phyloP scores from a whole-genome alignment of 2,888 invertebrate genomes.

The Drosophila gaucha region DNA sequence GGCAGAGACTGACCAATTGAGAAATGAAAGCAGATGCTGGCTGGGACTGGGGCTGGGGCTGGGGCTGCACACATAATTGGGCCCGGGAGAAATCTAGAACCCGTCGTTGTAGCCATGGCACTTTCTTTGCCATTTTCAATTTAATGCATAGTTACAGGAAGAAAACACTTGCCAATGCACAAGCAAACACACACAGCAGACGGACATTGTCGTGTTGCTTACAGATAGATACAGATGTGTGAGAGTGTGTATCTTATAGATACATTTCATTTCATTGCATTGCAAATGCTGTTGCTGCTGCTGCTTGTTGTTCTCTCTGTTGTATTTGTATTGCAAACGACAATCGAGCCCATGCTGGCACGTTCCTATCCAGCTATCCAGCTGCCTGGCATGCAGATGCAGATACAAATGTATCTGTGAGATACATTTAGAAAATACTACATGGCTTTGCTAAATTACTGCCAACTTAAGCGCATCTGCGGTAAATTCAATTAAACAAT shows the following conservation, averaged over 20 bases:
- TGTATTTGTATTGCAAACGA: conserved; percentile 53
- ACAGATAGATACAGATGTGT: conserved; percentile 1
- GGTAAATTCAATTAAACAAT: conserved; percentile 79
- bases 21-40: conserved; percentile 57
- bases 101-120: conserved; percentile 32
- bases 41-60: too few species aligned
- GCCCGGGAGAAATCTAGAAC: conserved; percentile 75
- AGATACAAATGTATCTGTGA: conserved; percentile 29
- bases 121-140: conserved; percentile 74
- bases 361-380: conserved; percentile 34
- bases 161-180: conserved; percentile 39
- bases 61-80: conserved; percentile 71
- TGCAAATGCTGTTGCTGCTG: conserved; percentile 53
- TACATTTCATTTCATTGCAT: conserved; percentile 66
- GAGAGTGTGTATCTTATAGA: conserved; percentile 52
- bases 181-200: conserved; percentile 9
- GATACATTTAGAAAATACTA: conserved; percentile 41
- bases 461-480: conserved; percentile 78
- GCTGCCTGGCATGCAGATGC: conserved; percentile 29
- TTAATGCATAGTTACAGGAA: conserved; percentile 74
- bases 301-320: conserved; percentile 21
- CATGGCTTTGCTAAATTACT: conserved; percentile 73
- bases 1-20: conserved; percentile 48
- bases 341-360: conserved; percentile 67
- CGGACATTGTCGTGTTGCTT: conserved; percentile 24